Evolutionary conservation across 1,140 invertebrate genomes (phyloP).

Genomic region (Thaumetopoea pityocampa): DNA sequence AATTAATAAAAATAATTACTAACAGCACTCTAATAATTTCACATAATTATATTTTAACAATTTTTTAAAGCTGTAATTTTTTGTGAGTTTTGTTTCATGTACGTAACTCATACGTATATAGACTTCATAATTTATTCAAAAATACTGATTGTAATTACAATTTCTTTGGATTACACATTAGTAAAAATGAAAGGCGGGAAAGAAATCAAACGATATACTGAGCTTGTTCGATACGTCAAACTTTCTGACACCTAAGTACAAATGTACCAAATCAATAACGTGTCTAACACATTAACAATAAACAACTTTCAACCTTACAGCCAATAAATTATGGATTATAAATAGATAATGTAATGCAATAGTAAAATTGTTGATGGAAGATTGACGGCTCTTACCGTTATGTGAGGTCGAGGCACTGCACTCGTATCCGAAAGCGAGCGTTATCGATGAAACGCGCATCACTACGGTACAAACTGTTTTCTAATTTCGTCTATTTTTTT

Average conservation of each 20-base stretch:
- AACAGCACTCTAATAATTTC: too few species aligned
- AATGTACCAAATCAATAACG: background rate
- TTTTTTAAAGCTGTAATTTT: too few species aligned
- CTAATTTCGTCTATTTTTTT: too few species aligned
- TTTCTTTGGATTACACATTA: too few species aligned
- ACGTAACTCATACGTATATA: too few species aligned
- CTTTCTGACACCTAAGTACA: slow-evolving; percentile 27
- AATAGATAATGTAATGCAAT: slow-evolving; percentile 20
- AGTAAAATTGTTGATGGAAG: slow-evolving; percentile 38
- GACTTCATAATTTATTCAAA: too few species aligned
- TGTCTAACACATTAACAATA: background rate
- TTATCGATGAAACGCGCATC: slow-evolving; percentile 36
- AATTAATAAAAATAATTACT: too few species aligned
- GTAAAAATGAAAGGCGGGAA: too few species aligned
- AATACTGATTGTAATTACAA: too few species aligned
- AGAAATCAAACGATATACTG: too few species aligned
- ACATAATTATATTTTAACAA: too few species aligned
- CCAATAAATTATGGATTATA: slow-evolving; percentile 21
- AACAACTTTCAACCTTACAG: slow-evolving; percentile 26
- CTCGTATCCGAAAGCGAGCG: slow-evolving; percentile 32
- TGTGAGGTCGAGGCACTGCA: slow-evolving; percentile 35
- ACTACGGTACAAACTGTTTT: slow-evolving; percentile 26
- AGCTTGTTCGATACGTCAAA: slow-evolving; percentile 26
- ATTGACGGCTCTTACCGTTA: slow-evolving; percentile 49
- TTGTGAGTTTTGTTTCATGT: too few species aligned